Evolutionary conservation across 2,888 invertebrate species (phyloP).

Genomic region (Osmoderma eremita): DNA sequence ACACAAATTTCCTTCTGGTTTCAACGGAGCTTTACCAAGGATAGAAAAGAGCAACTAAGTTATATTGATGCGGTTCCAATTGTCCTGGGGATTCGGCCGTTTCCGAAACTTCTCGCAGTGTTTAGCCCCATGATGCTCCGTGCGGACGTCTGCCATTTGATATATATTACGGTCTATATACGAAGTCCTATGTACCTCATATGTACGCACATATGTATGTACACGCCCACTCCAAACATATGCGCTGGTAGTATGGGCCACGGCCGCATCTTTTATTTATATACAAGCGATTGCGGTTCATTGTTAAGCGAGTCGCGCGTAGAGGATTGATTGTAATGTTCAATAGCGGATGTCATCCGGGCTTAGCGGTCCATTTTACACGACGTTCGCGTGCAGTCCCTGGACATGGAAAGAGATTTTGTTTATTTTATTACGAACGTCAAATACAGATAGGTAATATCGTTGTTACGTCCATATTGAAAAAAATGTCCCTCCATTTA

Average conservation of each 20-base stretch:
- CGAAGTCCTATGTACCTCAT: conserved; percentile 3
- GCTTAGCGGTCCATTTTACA: conserved; percentile 47
- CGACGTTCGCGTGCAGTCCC: conserved; percentile 40
- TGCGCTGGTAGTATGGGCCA: conserved; percentile 42
- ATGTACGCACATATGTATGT: conserved; percentile 4
- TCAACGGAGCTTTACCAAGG: conserved; percentile 34
- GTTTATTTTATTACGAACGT: conserved; percentile 47
- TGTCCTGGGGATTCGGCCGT: conserved; percentile 41
- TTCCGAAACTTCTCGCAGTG: conserved; percentile 35
- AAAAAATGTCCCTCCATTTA: too few relatives aligned
- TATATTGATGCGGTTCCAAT: conserved; percentile 45
- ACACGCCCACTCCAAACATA: conserved; percentile 5
- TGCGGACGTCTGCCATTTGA: conserved; percentile 31
- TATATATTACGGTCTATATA: conserved; percentile 19
- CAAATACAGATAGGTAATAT: conserved; percentile 42
- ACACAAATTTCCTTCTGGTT: conserved; percentile 38
- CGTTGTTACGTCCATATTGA: conserved; percentile 30
- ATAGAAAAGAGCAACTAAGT: conserved; percentile 41
- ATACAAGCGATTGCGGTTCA: conserved; percentile 46
- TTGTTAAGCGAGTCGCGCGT: conserved; percentile 45
- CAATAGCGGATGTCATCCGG: conserved; percentile 44
- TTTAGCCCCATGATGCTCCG: conserved; percentile 29
- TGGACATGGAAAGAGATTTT: conserved; percentile 42
- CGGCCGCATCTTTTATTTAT: conserved; percentile 48
- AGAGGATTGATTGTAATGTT: conserved; percentile 48